Evolutionary conservation across 2,113 vertebrate species (phyloP).

Genomic region (Microcebus jonahi): DNA sequence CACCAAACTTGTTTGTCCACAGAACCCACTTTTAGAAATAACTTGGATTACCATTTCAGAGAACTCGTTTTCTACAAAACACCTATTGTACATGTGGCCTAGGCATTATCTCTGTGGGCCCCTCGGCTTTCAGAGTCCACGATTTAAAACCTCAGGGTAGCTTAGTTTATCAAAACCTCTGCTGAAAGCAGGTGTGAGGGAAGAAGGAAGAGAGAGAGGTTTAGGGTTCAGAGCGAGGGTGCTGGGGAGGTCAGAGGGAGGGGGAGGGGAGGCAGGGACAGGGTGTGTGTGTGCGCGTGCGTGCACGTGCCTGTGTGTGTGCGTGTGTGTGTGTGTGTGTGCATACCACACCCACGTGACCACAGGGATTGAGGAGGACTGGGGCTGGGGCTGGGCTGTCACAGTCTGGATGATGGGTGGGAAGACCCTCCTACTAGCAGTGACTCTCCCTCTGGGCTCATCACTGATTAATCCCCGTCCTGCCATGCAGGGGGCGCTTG

Average conservation of each 20-base stretch:
- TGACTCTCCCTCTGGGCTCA: neutral
- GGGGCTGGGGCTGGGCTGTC: neutral
- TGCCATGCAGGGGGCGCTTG: neutral
- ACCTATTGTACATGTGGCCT: neutral
- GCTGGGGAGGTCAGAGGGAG: no score
- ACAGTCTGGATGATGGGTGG: neutral
- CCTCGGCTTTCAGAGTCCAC: neutral
- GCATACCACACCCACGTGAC: no score
- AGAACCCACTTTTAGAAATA: neutral
- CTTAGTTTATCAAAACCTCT: neutral
- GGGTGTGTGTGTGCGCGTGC: neutral
- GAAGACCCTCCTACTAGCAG: neutral
- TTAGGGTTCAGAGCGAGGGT: neutral
- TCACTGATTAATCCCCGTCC: conserved; percentile 33
- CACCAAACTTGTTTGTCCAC: neutral
- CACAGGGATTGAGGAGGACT: no score
- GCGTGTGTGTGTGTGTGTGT: neutral
- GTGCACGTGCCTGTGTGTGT: neutral
- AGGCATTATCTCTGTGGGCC: neutral
- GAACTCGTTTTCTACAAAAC: neutral
- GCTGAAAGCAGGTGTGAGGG: neutral
- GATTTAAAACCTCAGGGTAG: neutral
- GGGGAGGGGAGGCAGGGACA: neutral
- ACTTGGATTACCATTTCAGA: accelerated
- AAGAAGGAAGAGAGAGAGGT: neutral